A percentile compares a stretch with the other conserved stretches of the same genome.
Evolutionary conservation across 37 sponge, comb jelly and placozoan genomes (phyloP).

Genomic region (Oopsacas minuta): DNA sequence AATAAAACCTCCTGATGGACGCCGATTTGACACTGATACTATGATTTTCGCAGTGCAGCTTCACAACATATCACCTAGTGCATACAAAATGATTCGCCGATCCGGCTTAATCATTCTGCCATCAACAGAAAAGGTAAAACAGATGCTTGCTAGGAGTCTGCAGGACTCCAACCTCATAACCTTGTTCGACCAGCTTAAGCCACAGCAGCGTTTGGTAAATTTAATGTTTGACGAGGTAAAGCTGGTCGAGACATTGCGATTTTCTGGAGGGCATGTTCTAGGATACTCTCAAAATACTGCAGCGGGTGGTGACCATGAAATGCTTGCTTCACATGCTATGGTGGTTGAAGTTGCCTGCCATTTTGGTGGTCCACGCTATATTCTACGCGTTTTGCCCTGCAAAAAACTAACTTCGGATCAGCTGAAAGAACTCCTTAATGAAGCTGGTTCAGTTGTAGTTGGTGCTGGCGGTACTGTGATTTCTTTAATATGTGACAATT

Average conservation of each 20-base stretch:
- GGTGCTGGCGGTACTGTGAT: conserved; percentile 20
- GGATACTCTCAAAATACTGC: conserved; percentile 17
- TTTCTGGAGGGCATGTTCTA: conserved; percentile 19
- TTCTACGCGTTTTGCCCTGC: conserved; percentile 18
- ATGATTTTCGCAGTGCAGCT: conserved; percentile 17
- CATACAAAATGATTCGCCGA: neutral
- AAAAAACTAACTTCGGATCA: conserved; percentile 20
- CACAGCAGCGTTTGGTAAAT: conserved; percentile 17
- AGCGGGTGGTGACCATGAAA: conserved; percentile 20
- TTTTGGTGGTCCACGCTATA: conserved; percentile 19
- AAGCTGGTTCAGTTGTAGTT: conserved; percentile 17
- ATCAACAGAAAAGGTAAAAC: conserved; percentile 20
- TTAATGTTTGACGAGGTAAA: conserved; percentile 20
- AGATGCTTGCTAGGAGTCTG: conserved; percentile 17
- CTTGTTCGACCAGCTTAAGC: conserved; percentile 19
- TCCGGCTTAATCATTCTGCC: conserved; percentile 17
- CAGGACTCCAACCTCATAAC: conserved; percentile 17
- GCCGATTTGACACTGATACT: conserved; percentile 17
- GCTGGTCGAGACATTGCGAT: conserved; percentile 14
- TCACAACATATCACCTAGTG: conserved; percentile 19
- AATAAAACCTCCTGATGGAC: neutral
- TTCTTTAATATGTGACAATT: conserved; percentile 18
- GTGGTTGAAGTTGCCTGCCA: conserved; percentile 19
- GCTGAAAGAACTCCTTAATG: conserved; percentile 16
- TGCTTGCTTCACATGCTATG: conserved; percentile 11